Conservation (phyloP, 2,888 invertebrate species). For the Plutella xylostella region DNA sequence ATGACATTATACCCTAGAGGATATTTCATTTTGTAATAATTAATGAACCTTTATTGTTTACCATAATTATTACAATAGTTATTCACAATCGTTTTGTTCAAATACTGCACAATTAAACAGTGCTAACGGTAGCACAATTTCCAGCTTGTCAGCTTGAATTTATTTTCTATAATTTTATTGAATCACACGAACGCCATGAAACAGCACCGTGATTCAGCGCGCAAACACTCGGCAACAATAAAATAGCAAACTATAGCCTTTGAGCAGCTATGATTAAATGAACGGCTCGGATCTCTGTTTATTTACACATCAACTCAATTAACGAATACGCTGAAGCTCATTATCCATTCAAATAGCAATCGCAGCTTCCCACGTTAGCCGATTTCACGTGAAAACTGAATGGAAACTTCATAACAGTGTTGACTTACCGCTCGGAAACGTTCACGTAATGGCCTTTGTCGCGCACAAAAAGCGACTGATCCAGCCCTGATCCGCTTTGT, state of each 20-base stretch:
- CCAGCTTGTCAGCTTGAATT: too few relatives aligned
- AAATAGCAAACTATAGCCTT: not conserved
- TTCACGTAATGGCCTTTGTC: slow-evolving; percentile 63
- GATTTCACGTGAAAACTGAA: slow-evolving; percentile 53
- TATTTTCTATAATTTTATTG: too few relatives aligned
- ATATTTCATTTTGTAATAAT: too few relatives aligned
- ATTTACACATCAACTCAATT: slow-evolving; percentile 64
- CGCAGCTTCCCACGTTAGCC: slow-evolving; percentile 42
- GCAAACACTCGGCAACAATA: too few relatives aligned
- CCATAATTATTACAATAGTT: too few relatives aligned
- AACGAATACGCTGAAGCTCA: slow-evolving; percentile 51
- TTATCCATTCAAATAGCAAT: slow-evolving; percentile 63
- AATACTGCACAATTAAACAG: too few relatives aligned
- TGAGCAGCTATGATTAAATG: not conserved
- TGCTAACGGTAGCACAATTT: too few relatives aligned
- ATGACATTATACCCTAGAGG: too few relatives aligned
- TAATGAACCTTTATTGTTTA: too few relatives aligned
- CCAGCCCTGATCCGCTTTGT: slow-evolving; percentile 23
- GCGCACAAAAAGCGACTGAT: slow-evolving; percentile 62
- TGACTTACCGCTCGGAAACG: slow-evolving; percentile 55
- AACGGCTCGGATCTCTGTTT: slow-evolving; percentile 32
- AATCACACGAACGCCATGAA: too few relatives aligned
- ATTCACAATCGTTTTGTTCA: too few relatives aligned
- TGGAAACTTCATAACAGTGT: slow-evolving; percentile 64
- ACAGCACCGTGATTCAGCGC: too few relatives aligned